Evolutionary conservation across 2,113 vertebrate species (phyloP).

Genomic region (Carassius auratus): DNA sequence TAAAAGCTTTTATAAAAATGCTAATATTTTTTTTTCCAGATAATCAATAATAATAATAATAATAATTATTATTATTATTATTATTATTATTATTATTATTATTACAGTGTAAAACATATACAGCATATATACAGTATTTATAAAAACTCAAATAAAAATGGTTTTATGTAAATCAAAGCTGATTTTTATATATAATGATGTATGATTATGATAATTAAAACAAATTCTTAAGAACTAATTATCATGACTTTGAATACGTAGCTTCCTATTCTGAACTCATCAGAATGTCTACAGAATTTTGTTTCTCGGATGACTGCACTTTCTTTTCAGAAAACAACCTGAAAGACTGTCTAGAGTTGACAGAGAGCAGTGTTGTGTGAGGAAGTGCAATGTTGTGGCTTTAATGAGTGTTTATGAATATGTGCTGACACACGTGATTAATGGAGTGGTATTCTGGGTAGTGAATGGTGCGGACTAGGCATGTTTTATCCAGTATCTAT

Average conservation of each 20-base stretch:
- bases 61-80: no score
- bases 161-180: background rate
- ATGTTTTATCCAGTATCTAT: conserved; percentile 36
- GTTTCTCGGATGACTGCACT: background rate
- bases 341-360: background rate
- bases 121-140: no score
- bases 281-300: background rate
- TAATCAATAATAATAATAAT: background rate
- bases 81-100: no score
- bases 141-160: background rate
- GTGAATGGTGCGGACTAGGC: conserved; percentile 34
- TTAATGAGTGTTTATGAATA: conserved; percentile 44
- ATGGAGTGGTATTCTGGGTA: conserved; percentile 47
- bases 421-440: conserved; percentile 42
- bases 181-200: background rate
- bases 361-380: conserved; percentile 11
- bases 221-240: background rate
- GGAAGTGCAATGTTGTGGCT: conserved; percentile 8
- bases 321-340: background rate
- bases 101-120: no score
- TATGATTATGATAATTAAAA: background rate
- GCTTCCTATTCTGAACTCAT: background rate
- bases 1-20: background rate
- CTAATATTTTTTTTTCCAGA: background rate
- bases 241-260: background rate